Conservation (phyloP, 2,113 vertebrate species). For the Nanger granti region DNA sequence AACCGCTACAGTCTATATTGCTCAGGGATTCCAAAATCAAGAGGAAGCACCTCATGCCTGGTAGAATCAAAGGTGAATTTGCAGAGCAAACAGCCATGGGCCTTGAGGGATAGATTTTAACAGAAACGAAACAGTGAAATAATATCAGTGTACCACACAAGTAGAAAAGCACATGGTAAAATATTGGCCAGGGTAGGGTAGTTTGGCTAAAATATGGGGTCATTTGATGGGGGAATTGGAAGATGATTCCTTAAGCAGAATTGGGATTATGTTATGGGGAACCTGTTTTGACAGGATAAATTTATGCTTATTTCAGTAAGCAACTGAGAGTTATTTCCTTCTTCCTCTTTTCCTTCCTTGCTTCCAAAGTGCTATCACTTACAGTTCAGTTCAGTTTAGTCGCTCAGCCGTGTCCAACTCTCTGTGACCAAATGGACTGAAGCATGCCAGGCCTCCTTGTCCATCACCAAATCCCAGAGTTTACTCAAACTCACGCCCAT, state of each 20-base stretch:
- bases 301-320: constrained; percentile 4
- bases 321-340: background rate
- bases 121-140: background rate
- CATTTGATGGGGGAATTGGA: background rate
- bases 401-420: fast-evolving
- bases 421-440: background rate
- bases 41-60: background rate
- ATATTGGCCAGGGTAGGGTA: background rate
- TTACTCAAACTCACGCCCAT: background rate
- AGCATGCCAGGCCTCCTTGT: background rate
- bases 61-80: background rate
- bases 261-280: background rate
- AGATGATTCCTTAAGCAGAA: background rate
- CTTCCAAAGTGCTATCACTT: background rate
- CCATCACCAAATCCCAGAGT: background rate
- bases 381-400: background rate
- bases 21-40: constrained; percentile 33
- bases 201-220: background rate
- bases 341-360: background rate
- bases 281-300: background rate
- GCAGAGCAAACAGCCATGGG: background rate
- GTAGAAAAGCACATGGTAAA: background rate
- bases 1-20: background rate
- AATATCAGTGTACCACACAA: background rate
- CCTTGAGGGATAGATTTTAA: background rate